Evolutionary conservation across 2,797 vertebrate genomes (phyloP).

Genomic region (Limnodromus scolopaceus): DNA sequence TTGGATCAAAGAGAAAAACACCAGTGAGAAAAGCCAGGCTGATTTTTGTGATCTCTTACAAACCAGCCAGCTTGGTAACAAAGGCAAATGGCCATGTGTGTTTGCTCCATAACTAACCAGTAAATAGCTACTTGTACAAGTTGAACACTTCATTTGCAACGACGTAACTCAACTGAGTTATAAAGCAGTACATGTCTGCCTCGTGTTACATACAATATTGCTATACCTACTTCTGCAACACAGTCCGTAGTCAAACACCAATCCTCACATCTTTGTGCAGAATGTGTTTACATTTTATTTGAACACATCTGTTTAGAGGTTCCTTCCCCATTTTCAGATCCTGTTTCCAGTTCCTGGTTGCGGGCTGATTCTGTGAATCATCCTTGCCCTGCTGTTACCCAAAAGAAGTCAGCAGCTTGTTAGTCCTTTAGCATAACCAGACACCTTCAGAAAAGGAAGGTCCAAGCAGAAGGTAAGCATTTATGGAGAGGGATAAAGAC

Average conservation of each 20-base stretch:
- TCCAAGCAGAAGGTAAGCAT: not conserved
- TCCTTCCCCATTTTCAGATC: conserved; percentile 52
- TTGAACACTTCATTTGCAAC: not conserved
- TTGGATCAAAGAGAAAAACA: not conserved
- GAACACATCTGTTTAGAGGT: not conserved
- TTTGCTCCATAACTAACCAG: not conserved
- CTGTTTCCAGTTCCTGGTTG: conserved; percentile 49
- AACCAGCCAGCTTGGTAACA: not conserved
- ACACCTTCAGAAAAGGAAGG: not conserved
- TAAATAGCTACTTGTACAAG: not conserved
- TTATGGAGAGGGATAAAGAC: not conserved
- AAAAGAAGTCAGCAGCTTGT: not conserved
- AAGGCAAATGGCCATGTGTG: not conserved
- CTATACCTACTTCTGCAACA: not conserved
- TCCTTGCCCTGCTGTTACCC: not conserved
- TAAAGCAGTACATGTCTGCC: not conserved
- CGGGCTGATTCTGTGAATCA: not conserved
- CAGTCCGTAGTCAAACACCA: not conserved
- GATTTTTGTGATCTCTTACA: not conserved
- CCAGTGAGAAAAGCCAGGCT: not conserved
- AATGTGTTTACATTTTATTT: not conserved
- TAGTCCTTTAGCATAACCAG: not conserved
- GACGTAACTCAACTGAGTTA: not conserved
- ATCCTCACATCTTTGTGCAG: rapidly evolving
- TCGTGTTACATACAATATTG: not conserved